Evolutionary conservation across 2,888 invertebrate genomes (phyloP), one percentile per base, ranked within the genome.

Genomic region (Apomyelois bistriatella): DNA sequence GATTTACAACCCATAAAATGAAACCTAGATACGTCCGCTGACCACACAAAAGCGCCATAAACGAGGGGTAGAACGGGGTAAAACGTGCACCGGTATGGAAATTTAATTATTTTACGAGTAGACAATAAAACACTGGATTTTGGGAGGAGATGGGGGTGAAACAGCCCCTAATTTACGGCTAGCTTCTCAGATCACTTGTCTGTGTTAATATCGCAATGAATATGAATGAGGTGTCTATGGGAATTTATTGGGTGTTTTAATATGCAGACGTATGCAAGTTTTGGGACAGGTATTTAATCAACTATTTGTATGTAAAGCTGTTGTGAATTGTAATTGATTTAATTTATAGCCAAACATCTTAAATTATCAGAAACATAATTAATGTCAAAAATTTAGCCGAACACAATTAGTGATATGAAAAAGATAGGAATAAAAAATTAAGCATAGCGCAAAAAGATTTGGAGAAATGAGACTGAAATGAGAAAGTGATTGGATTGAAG

Each of bases 51-150:
- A 53, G 50, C 53, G 51, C 57, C 40, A 42, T 48, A 40, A 17
- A 36, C 50, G 48, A 50, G 50, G 49, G 53, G 53, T 53, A 56
- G 46, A 56, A 56, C 48, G 59, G 68, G 62, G 58, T 51, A 62
- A 63, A 64, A 64, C 60, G 62, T 57, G 68, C 68, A 65, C 59
- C 70, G 72, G 72, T 81, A 81, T 78, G 79, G 76, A 77, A 80
- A 81, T 79, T 79, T 81, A 80, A 81, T 81, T 80, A 81, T 76
- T 80, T 79, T 76, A 80, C 72, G 57, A 58, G 57, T 54, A 57
- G 56, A 57, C 58, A 50, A 58, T 59, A 61, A 58, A 59, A 61
- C 54, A 51, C 42, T 37, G 55, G 55, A 48, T 43, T 51, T 43
- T 46, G 42, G 47, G 40, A 22, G 22, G 46, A 16, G 46, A 17